These are phyloP conservation scores for Unio delphinus DNA, from an alignment of 2,888 invertebrate species.

Conservation along the genomic window DNA sequence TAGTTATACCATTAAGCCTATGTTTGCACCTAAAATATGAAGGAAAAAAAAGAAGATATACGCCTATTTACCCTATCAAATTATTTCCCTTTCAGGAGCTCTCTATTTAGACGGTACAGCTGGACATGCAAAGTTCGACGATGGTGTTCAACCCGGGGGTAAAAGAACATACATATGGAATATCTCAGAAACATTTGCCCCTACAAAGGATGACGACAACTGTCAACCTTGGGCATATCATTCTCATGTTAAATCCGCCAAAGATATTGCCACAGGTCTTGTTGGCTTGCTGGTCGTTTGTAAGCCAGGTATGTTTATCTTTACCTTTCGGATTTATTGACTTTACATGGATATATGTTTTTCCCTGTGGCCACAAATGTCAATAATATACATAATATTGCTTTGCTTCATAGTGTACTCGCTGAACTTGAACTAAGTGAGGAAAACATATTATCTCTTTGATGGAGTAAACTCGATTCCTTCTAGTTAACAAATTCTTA, in stretches of 20 bases:
- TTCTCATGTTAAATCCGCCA: slow-evolving; percentile 43
- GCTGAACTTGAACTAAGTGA: too few relatives aligned
- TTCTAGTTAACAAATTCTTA: too few relatives aligned
- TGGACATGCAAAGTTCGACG: slow-evolving; percentile 33
- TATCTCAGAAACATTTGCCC: slow-evolving; percentile 41
- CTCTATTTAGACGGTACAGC: slow-evolving; percentile 44
- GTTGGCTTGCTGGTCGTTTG: slow-evolving; percentile 47
- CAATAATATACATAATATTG: too few relatives aligned
- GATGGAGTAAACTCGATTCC: too few relatives aligned
- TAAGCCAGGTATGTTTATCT: slow-evolving; percentile 36
- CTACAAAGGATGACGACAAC: slow-evolving; percentile 37
- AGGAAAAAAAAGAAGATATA: not conserved
- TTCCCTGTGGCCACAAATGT: not conserved
- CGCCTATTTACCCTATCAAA: not conserved
- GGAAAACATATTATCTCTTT: too few relatives aligned
- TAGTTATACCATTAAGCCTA: too few relatives aligned
- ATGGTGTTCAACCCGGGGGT: slow-evolving; percentile 40
- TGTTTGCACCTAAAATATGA: too few relatives aligned
- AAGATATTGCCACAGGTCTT: slow-evolving; percentile 49
- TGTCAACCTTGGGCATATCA: slow-evolving; percentile 54
- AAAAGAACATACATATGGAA: slow-evolving; percentile 43
- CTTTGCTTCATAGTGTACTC: too few relatives aligned
- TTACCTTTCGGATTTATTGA: not conserved
- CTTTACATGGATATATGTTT: not conserved
- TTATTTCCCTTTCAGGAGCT: slow-evolving; percentile 36